Conservation (phyloP, 2,888 invertebrate genomes). For the Blastobasis adustella region DNA sequence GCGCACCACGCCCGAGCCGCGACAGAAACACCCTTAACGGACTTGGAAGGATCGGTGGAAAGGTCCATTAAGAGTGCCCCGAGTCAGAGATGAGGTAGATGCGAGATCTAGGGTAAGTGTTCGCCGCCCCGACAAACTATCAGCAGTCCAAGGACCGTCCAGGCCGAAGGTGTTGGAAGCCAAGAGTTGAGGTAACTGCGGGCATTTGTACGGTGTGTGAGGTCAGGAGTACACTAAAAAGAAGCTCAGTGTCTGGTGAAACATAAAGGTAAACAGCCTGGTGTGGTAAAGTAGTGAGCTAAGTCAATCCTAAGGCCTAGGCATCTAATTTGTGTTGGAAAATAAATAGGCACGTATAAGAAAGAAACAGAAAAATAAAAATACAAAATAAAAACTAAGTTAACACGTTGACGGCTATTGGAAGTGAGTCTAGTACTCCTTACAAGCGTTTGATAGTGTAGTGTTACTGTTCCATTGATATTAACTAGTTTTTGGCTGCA, state of each 20-base stretch:
- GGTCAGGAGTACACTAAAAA: slow-evolving; percentile 73
- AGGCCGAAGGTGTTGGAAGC: slow-evolving; percentile 70
- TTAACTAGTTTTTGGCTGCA: slow-evolving; percentile 27
- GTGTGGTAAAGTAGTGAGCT: slow-evolving; percentile 72
- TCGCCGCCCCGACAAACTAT: slow-evolving; percentile 52
- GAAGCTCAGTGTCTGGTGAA: slow-evolving; percentile 71
- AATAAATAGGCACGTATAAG: slow-evolving; percentile 68
- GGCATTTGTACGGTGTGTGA: slow-evolving; percentile 73
- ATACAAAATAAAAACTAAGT: slow-evolving; percentile 55
- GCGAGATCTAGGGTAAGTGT: slow-evolving; percentile 47
- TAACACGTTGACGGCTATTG: slow-evolving; percentile 68
- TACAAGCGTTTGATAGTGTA: slow-evolving; percentile 63
- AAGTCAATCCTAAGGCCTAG: slow-evolving; percentile 71
- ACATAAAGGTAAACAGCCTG: slow-evolving; percentile 70
- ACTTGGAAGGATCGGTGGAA: neutral
- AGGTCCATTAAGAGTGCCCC: slow-evolving; percentile 56
- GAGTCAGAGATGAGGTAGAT: slow-evolving; percentile 40
- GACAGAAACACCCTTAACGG: slow-evolving; percentile 7
- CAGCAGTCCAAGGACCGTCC: slow-evolving; percentile 49
- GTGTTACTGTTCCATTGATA: slow-evolving; percentile 50
- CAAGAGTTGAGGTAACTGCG: slow-evolving; percentile 74
- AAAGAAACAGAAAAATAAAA: slow-evolving; percentile 46
- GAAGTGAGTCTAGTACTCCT: slow-evolving; percentile 68
- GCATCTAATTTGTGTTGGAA: slow-evolving; percentile 69
- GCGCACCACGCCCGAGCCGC: slow-evolving; percentile 27